Base-by-base conservation (phyloP, 2,888 invertebrate species). In the Sepiola atlantica region DNA sequence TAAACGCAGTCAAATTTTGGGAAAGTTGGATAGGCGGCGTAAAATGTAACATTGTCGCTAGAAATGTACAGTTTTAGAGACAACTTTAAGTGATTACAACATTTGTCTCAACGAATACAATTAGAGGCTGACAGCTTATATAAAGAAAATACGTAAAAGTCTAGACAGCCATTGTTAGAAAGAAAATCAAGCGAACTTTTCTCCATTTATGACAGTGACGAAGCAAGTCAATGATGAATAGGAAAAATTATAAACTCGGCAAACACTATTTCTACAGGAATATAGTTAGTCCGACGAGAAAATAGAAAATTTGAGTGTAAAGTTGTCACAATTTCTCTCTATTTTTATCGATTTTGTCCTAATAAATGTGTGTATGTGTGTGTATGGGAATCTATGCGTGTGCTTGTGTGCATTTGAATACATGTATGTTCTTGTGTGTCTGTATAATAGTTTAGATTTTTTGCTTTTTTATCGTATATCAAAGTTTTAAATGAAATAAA, bases 141-240 rank as follows among this genome's bases (percentile, higher is more conserved):
- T 16, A 32, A 32, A n/a, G n/a, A 14, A 77, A 77, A 16, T 77
- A n/a, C 77, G 32, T n/a, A 77, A 77, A 32, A 77, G 77, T 77
- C 77, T 77, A 77, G 77, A 77, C 77, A 77, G 77, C n/a, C 14
- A 32, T 77, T 77, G 77, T 77, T 32, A 77, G n/a, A 14, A 77
- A 16, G n/a, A 32, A 77, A 77, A 16, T 32, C n/a, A 16, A n/a
- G 14, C 14, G n/a, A n/a, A 77, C n/a, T 3, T 77, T n/a, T 32
- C 77, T 32, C 16, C n/a, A 77, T n/a, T 77, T 77, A 16, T 77
- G n/a, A 77, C 77, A n/a, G n/a, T 77, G n/a, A 77, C 77, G 18
- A n/a, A 45, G n/a, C 77, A n/a, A n/a, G n/a, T 77, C 77, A 77
- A 77, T n/a, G 77, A 32, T 77, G 77, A 77, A 77, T 77, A n/a